Percentiles rank a stretch among this genome's conserved stretches.
Evolutionary conservation across 92 coral and sea anemone genomes (phyloP).

Genomic region (Epizoanthus ramosus): DNA sequence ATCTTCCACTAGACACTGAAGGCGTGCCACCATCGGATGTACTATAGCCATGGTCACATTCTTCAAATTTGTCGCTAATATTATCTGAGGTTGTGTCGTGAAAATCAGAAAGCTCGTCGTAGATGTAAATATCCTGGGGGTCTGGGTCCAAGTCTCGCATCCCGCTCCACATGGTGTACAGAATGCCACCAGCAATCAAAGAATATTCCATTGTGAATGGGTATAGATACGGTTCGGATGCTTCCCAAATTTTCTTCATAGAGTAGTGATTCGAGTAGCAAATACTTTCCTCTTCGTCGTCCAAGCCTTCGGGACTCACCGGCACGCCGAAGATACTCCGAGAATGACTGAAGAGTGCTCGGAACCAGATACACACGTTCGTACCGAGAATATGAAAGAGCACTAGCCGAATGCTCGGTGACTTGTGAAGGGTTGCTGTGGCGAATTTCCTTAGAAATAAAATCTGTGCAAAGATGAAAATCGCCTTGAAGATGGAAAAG

Average conservation of each 20-base stretch:
- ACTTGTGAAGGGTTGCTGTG: conserved; percentile 94
- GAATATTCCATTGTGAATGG: conserved; percentile 97
- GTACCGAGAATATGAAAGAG: conserved; percentile 96
- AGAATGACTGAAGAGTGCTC: conserved; percentile 91
- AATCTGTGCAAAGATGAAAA: conserved; percentile 90
- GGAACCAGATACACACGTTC: conserved; percentile 90
- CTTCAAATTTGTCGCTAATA: conserved; percentile 81
- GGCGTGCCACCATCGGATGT: conserved; percentile 92
- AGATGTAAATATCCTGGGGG: conserved; percentile 97
- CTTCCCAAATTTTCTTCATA: conserved; percentile 92
- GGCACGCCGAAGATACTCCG: conserved; percentile 69
- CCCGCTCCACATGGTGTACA: conserved; percentile 97
- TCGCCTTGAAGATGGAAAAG: conserved; percentile 92
- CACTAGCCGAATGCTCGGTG: conserved; percentile 92
- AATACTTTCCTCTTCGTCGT: conserved; percentile 64
- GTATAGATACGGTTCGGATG: conserved; percentile 88
- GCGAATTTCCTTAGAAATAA: conserved; percentile 91
- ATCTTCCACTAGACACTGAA: conserved; percentile 75
- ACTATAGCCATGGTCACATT: conserved; percentile 87
- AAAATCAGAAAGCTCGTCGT: conserved; percentile 95
- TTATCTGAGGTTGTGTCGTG: conserved; percentile 86
- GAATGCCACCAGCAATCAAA: conserved; percentile 89
- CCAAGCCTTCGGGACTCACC: conserved; percentile 51
- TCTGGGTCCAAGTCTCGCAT: conserved; percentile 97
- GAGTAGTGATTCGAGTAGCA: conserved; percentile 82